Conservation (phyloP, 2,113 vertebrate species). For the Myrmecobius fasciatus region DNA sequence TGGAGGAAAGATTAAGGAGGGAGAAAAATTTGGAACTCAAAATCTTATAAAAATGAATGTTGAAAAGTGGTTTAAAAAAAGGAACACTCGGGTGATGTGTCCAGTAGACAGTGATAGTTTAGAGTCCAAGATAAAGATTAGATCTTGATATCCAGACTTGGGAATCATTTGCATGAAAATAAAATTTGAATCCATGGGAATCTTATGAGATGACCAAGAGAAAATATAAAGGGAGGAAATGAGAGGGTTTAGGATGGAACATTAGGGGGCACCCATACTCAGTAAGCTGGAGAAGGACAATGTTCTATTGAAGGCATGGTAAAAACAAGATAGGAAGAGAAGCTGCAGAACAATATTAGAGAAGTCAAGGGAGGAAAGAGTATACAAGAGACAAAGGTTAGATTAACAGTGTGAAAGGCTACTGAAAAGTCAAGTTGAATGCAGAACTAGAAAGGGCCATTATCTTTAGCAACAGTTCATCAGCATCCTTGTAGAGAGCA, state of each 20-base stretch:
- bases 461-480: not conserved
- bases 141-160: not conserved
- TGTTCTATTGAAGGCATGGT: not conserved
- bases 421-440: not conserved
- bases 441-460: not conserved
- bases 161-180: not conserved
- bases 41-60: too few species aligned
- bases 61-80: too few species aligned
- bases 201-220: not conserved
- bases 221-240: not conserved
- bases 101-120: not conserved
- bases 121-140: not conserved
- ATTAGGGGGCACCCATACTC: not conserved
- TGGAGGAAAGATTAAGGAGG: too few species aligned
- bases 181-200: not conserved
- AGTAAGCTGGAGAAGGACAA: not conserved
- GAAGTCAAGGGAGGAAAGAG: not conserved
- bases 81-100: not conserved
- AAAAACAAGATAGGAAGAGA: not conserved
- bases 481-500: not conserved
- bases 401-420: too few species aligned
- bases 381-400: not conserved
- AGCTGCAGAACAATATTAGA: not conserved
- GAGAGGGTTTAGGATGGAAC: not conserved
- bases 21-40: too few species aligned